Evolutionary conservation across 2,888 invertebrate genomes (phyloP).

Genomic region (Octonoba sinensis): DNA sequence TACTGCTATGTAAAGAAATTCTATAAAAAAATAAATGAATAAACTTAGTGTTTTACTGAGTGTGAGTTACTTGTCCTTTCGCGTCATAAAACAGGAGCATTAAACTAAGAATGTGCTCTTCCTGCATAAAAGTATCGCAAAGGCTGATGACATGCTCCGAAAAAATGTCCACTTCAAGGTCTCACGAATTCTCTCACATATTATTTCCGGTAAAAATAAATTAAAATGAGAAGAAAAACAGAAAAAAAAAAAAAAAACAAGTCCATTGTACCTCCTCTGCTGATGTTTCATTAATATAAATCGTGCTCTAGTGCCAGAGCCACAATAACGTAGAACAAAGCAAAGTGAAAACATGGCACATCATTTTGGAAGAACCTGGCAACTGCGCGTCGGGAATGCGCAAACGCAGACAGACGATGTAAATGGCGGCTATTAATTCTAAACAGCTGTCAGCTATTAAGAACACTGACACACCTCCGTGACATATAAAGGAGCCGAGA

Average conservation of each 20-base stretch:
- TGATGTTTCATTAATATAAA: conserved; percentile 61
- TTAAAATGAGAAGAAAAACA: conserved; percentile 23
- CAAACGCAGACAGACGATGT: conserved; percentile 57
- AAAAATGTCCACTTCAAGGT: conserved; percentile 24
- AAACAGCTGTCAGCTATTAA: conserved; percentile 63
- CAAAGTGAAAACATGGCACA: conserved; percentile 46
- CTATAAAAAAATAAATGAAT: too few relatives aligned
- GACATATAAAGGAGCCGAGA: conserved; percentile 61
- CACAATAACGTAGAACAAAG: conserved; percentile 43
- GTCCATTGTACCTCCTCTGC: conserved; percentile 36
- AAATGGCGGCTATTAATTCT: conserved; percentile 60
- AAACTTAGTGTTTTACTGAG: too few relatives aligned
- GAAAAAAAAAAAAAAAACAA: conserved; percentile 39
- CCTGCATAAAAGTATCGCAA: too few relatives aligned
- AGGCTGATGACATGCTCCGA: background rate
- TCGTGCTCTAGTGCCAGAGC: conserved; percentile 27
- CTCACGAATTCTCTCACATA: conserved; percentile 40
- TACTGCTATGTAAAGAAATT: too few relatives aligned
- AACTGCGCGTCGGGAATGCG: conserved; percentile 60
- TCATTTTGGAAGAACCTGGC: conserved; percentile 53
- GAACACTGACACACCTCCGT: conserved; percentile 62
- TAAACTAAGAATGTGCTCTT: too few relatives aligned
- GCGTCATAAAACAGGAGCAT: too few relatives aligned
- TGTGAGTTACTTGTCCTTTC: too few relatives aligned
- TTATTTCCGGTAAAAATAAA: conserved; percentile 47